These are phyloP conservation scores for Chaenodraco wilsoni DNA, from an alignment of 2,797 vertebrate species.

Conservation along the genomic window DNA sequence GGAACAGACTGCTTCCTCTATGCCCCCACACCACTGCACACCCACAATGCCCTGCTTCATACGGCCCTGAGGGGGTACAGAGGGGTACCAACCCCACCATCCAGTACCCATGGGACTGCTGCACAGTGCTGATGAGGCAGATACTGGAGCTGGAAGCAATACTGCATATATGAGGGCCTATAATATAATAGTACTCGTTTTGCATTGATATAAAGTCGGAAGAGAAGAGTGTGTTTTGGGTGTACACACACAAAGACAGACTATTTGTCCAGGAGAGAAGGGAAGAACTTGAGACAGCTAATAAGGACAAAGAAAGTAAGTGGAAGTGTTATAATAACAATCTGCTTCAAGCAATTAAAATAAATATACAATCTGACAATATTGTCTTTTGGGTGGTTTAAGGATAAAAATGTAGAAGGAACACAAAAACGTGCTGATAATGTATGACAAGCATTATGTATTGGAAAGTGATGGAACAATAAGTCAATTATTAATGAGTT, in stretches of 20 bases:
- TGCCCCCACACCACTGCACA: constrained; percentile 62
- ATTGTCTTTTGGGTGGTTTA: no score
- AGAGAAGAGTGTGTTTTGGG: no score
- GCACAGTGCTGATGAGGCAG: constrained; percentile 10
- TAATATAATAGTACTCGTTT: constrained; percentile 47
- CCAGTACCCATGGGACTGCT: constrained; percentile 19
- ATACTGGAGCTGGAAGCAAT: constrained; percentile 36
- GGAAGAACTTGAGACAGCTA: constrained; percentile 14
- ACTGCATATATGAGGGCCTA: constrained; percentile 12
- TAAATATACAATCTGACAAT: no score
- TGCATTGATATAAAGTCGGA: background rate
- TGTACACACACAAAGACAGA: background rate
- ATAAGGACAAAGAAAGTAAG: constrained; percentile 26
- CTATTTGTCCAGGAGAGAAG: constrained; percentile 19
- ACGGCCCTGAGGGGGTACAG: constrained; percentile 37
- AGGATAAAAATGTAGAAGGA: no score
- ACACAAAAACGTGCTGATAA: no score
- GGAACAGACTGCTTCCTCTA: constrained; percentile 63
- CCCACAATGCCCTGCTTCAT: constrained; percentile 68
- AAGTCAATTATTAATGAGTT: no score
- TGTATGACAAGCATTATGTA: no score
- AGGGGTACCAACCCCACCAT: constrained; percentile 43
- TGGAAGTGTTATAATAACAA: constrained; percentile 27
- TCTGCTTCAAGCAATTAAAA: no score
- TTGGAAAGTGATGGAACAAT: no score